Evolutionary conservation across 2,888 invertebrate genomes (phyloP).

Genomic region (Caenorhabditis angaria): DNA sequence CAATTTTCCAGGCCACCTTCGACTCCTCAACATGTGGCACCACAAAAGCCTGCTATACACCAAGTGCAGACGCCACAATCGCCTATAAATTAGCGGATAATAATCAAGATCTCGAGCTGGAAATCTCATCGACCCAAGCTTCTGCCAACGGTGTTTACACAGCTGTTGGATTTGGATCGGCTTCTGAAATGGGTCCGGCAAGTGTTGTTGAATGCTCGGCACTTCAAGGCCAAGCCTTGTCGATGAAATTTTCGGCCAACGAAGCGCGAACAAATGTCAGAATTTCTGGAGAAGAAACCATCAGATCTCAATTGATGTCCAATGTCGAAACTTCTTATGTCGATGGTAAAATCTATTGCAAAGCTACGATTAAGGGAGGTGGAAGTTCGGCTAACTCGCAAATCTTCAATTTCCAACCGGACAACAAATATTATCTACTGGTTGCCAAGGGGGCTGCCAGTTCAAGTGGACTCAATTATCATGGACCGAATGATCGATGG

Average conservation of each 20-base stretch:
- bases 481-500: constrained; percentile 14
- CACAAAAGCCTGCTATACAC: constrained; percentile 27
- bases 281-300: constrained; percentile 34
- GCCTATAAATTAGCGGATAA: constrained; percentile 29
- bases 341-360: constrained; percentile 44
- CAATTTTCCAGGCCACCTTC: constrained; percentile 24
- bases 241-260: constrained; percentile 50
- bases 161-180: constrained; percentile 40
- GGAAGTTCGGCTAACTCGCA: constrained; percentile 25
- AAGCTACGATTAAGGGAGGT: constrained; percentile 30
- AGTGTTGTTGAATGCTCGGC: constrained; percentile 50
- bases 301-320: constrained; percentile 21
- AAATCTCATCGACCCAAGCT: constrained; percentile 20
- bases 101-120: constrained; percentile 20
- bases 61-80: constrained; percentile 11
- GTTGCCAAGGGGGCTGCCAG: constrained; percentile 37
- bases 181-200: constrained; percentile 37
- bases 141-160: constrained; percentile 33
- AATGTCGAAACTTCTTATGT: constrained; percentile 15
- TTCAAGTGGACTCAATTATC: constrained; percentile 20
- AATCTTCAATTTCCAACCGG: constrained; percentile 41
- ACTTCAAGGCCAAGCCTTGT: constrained; percentile 20
- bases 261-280: constrained; percentile 22
- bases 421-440: constrained; percentile 31
- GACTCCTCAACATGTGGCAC: constrained; percentile 23